Evolutionary conservation across 1,140 invertebrate species (phyloP), one percentile per base, ranked within the genome.

Genomic region (Solen grandis): DNA sequence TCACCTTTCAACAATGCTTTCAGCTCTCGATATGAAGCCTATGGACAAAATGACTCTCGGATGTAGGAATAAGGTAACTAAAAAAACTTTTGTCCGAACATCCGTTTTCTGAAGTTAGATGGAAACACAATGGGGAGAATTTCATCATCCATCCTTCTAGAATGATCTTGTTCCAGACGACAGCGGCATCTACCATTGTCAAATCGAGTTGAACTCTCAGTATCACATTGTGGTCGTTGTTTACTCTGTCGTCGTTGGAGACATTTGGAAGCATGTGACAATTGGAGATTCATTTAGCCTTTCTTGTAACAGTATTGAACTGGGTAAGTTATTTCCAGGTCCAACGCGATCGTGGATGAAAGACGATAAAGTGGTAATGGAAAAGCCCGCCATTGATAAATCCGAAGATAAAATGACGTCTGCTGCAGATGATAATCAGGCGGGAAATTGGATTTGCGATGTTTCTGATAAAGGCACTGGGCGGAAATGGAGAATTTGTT

Each of bases 81-180:
- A 55, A 29, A 13, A 52, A 22, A 33, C 38, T 76, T 25, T 13
- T 55, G n/a, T 19, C 29, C 4, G 29, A 76, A n/a, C 57, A 36
- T 52, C 74, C 74, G 25, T 66, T 52, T 16, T 41, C 50, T 10
- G 62, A 65, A 29, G n/a, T 63, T 19, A 60, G 74, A 22, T 76
- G 74, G 74, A 57, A 76, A 76, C 50, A 76, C 41, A 76, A 76
- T 66, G 62, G 74, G 3, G 46, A 66, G 31, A 66, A 62, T 25
- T 66, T 76, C 5, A 16, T n/a, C 10, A 31, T 76, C 8, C 74
- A 76, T 22, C 74, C 74, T 5, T 62, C 60, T 29, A 76, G 74
- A 55, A 76, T 76, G 74, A 76, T 55, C 36, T 76, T 16, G 29
- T 66, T 19, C 74, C 74, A 13, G 31, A 46, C 1, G 74, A 76